Evolutionary conservation across 2,113 vertebrate genomes (phyloP).

Genomic region (Bungarus multicinctus): DNA sequence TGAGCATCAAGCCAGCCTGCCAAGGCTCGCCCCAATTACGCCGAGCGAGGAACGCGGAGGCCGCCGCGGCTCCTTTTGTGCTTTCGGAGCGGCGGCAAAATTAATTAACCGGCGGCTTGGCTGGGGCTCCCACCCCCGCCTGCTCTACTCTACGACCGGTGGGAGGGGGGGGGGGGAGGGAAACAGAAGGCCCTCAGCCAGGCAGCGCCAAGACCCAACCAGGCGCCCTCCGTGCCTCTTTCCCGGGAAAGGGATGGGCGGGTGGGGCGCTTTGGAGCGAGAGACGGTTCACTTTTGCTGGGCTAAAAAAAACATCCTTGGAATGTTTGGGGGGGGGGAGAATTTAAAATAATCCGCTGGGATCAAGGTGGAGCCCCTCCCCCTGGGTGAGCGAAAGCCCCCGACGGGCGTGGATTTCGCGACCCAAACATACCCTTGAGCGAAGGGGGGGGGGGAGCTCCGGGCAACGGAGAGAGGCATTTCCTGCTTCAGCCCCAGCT

Average conservation of each 20-base stretch:
- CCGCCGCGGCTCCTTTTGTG: conserved; percentile 19
- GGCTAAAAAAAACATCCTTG: background rate
- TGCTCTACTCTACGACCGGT: too few relatives aligned
- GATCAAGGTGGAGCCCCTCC: background rate
- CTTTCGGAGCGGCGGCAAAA: conserved; percentile 6
- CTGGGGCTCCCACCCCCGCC: background rate
- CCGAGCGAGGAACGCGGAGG: background rate
- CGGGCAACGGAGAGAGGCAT: background rate
- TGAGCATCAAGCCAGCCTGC: conserved; percentile 22
- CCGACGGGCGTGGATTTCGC: background rate
- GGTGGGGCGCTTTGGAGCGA: rapidly evolving
- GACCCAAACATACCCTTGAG: background rate
- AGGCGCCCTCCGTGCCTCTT: background rate
- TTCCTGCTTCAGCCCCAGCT: background rate
- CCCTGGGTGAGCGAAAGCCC: background rate
- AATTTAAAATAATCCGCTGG: background rate
- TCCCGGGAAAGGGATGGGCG: background rate
- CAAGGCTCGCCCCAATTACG: conserved; percentile 6
- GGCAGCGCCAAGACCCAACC: background rate
- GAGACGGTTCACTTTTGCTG: background rate
- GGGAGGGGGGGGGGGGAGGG: too few relatives aligned
- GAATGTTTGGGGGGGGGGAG: background rate
- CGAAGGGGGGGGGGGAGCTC: background rate
- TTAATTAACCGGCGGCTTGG: conserved; percentile 49
- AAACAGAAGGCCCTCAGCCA: background rate